Evolutionary conservation across 2,113 vertebrate genomes (phyloP), one percentile per base, ranked within the genome.

Genomic region (Cebidichthys violaceus): DNA sequence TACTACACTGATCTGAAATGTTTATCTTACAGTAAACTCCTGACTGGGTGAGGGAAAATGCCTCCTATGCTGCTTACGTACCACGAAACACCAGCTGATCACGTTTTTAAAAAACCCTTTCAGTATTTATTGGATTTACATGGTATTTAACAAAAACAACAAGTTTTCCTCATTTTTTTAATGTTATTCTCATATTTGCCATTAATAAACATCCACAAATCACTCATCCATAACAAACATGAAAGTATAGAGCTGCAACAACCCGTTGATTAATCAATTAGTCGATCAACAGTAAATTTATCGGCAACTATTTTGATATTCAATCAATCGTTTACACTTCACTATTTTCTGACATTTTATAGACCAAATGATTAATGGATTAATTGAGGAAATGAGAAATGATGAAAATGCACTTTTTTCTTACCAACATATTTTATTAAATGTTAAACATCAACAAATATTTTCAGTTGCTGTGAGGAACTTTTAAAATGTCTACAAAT

Each of bases 161-260:
- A 59, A 18, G 0, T 62, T 64, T 61, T 67, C 1, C 35, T 2
- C 20, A 37, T 64, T 52, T 22, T 31, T 70, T 57, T 0, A 18
- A n/a, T 69, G 86, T 85, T 82, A 89, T 83, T 88, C 29, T 8
- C 22, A 45, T 10, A 64, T 61, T 73, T 70, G n/a, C 9, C 31
- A 14, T 35, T 7, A 13, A 52, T 27, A 4, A 68, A 64, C 8
- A 66, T 66, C 39, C 24, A n/a, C 20, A 69, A n/a, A 54, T 31
- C 64, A 70, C 37, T 77, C 4, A 29, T 65, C 2, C 39, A 72
- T 10, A 59, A 43, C 37, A 64, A 18, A 17, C 2, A 70, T 43
- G 17, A 45, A 41, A 73, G 77, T 15, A 2, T 41, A 31, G 1
- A 35, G 11, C 29, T 29, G n/a, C 52, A 59, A 54, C n/a, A 39